A percentile compares a stretch with the other conserved stretches of the same genome.
Conservation (phyloP, 2,113 vertebrate species). For the Tragelaphus imberbis region DNA sequence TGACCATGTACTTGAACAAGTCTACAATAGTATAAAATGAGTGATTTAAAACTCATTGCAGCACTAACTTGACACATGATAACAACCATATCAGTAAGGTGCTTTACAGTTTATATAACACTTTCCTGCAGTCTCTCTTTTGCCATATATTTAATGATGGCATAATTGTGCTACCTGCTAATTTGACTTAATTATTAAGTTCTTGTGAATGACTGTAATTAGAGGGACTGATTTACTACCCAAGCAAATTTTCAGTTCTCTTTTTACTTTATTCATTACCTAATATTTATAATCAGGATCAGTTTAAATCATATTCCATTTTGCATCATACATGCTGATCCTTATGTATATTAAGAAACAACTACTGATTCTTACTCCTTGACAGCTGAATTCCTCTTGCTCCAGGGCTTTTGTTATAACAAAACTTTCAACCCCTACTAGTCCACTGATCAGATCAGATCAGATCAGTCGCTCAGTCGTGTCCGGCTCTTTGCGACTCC, state of each 20-base stretch:
- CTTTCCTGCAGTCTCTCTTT: constrained; percentile 9
- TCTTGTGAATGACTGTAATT: constrained; percentile 25
- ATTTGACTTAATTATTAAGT: constrained; percentile 42
- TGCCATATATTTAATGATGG: constrained; percentile 44
- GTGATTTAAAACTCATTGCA: not conserved
- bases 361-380: not conserved
- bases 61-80: not conserved
- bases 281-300: constrained; percentile 20
- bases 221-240: not conserved
- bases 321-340: not conserved
- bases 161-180: constrained; percentile 25
- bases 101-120: constrained; percentile 35
- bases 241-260: constrained; percentile 19
- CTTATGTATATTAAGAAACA: not conserved
- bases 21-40: not conserved
- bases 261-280: constrained; percentile 25
- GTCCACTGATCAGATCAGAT: not conserved
- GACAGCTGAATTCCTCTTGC: not conserved
- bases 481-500: too few species aligned
- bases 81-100: constrained; percentile 12
- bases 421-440: not conserved
- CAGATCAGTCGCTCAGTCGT: too few species aligned
- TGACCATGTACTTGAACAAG: not conserved
- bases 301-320: not conserved
- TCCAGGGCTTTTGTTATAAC: not conserved